Base-by-base conservation (phyloP, 2,113 vertebrate species). In the Rafetus swinhoei region DNA sequence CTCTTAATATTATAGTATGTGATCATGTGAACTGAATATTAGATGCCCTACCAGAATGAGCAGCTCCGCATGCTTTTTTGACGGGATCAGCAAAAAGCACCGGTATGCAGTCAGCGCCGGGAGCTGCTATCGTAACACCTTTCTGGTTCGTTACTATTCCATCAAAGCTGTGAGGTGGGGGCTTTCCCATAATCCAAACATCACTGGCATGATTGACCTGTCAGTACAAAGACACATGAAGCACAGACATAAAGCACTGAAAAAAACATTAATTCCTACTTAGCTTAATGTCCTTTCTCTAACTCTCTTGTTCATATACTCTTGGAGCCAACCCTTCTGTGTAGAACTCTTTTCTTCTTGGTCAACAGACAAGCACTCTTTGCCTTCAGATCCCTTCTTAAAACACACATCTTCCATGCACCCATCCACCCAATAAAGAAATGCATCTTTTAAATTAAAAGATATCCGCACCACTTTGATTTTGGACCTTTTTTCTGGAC, bases 71-170 rank as follows among this genome's bases (percentile, higher is more conserved):
- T 79, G 98, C 99, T 97, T 98, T 99, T 92, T 89, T 95, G 95
- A 99, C 98, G 8, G 99, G 99, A 96, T 99, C 99, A 81, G 98
- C 98, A 88, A 99, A 99, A 79, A 99, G 97, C 90, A 99, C 92
- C 0, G 99, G 98, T 94, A 99, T 99, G 97, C 99, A 99, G 94
- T 99, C 99, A 52, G 99, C 99, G 4, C 99, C 99, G 0, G 99
- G 99, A 79, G 99, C 99, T 2, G 98, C 98, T 81, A 99, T 88
- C 0, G 99, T 99, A 74, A 99, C 95, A 10, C 98, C 98, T 5
- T 72, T 97, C 94, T 96, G 98, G 84, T 99, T 96, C 0, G 99
- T 99, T 50, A 99, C 98, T 86, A 99, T 98, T n/a, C 98, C 99
- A 92, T 99, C 99, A 19, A 99, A 99, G 88, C 95, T 97, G 7